Percentiles rank a stretch among this genome's conserved stretches.
Evolutionary conservation across 2,113 vertebrate species (phyloP).

Genomic region (Urocolius indicus): DNA sequence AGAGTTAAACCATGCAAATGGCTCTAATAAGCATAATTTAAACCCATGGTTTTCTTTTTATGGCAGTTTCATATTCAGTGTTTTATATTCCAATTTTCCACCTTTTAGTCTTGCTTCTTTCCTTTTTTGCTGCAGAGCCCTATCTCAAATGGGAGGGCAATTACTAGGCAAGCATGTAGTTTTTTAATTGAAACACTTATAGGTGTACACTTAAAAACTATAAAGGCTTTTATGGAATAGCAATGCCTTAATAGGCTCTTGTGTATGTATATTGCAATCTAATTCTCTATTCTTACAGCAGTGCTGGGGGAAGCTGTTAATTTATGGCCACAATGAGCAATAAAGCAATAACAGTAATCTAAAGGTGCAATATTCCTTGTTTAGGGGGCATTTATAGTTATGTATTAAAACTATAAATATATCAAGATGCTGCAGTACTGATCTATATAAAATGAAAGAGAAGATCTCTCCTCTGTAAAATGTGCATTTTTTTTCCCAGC

Average conservation of each 20-base stretch:
- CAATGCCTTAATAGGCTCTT: slow-evolving; percentile 73
- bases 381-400: slow-evolving; percentile 79
- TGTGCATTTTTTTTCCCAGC: slow-evolving; percentile 1
- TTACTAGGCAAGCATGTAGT: slow-evolving; percentile 70
- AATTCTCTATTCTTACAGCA: slow-evolving; percentile 56
- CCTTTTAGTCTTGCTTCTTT: slow-evolving; percentile 75
- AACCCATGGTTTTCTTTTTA: slow-evolving; percentile 63
- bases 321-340: slow-evolving; percentile 76
- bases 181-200: slow-evolving; percentile 82
- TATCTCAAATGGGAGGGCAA: slow-evolving; percentile 69
- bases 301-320: slow-evolving; percentile 73
- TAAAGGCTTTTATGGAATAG: slow-evolving; percentile 77
- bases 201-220: slow-evolving; percentile 72
- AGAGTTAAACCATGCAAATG: slow-evolving; percentile 49
- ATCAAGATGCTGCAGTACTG: slow-evolving; percentile 59
- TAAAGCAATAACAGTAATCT: slow-evolving; percentile 81
- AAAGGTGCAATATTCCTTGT: slow-evolving; percentile 78
- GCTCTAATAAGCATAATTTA: slow-evolving; percentile 73
- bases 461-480: slow-evolving; percentile 55
- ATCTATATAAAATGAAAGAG: slow-evolving; percentile 70
- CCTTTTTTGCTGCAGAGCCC: slow-evolving; percentile 31
- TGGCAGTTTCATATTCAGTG: slow-evolving; percentile 63
- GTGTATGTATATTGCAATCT: slow-evolving; percentile 69
- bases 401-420: slow-evolving; percentile 82
- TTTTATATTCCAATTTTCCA: slow-evolving; percentile 76